These are phyloP conservation scores for Lordiphosa clarofinis DNA, from an alignment of 1,140 invertebrate genomes.

Conservation along the genomic window DNA sequence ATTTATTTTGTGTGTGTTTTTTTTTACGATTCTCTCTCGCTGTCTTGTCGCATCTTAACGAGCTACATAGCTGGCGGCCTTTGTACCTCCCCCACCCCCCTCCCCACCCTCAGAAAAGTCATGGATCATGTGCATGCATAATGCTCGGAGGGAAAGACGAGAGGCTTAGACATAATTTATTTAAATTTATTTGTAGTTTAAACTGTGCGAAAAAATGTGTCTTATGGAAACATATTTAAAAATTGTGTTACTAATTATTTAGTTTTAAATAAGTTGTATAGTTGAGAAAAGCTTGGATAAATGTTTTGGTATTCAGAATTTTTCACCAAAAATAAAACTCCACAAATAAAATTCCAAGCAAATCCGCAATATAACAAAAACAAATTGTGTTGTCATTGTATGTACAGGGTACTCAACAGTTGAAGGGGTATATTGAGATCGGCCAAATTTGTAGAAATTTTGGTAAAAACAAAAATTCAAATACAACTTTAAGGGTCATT, in stretches of 20 bases:
- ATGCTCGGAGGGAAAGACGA: constrained; percentile 37
- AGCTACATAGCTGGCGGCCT: constrained; percentile 26
- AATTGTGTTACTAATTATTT: constrained; percentile 13
- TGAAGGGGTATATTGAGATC: constrained; percentile 35
- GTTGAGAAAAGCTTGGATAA: too few relatives aligned
- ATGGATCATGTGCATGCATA: constrained; percentile 61
- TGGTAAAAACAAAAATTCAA: too few relatives aligned
- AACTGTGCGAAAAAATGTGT: constrained; percentile 20
- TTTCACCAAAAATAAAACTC: background rate
- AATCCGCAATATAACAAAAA: constrained; percentile 50
- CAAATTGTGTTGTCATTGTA: constrained; percentile 47
- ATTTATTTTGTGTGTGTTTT: constrained; percentile 26
- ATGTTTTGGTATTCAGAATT: too few relatives aligned
- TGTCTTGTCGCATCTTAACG: constrained; percentile 34
- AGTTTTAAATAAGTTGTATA: background rate
- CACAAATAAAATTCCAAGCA: constrained; percentile 49
- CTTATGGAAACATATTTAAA: constrained; percentile 10
- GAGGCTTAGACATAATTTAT: constrained; percentile 41
- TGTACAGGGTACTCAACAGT: constrained; percentile 22
- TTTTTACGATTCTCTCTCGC: constrained; percentile 7
- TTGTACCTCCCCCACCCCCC: constrained; percentile 27
- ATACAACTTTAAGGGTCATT: too few relatives aligned
- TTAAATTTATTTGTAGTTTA: constrained; percentile 49
- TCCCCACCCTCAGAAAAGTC: constrained; percentile 8
- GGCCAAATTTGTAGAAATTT: background rate